phyloP scores from a whole-genome alignment of 2,888 invertebrate genomes.

The Pachymerium ferrugineum region DNA sequence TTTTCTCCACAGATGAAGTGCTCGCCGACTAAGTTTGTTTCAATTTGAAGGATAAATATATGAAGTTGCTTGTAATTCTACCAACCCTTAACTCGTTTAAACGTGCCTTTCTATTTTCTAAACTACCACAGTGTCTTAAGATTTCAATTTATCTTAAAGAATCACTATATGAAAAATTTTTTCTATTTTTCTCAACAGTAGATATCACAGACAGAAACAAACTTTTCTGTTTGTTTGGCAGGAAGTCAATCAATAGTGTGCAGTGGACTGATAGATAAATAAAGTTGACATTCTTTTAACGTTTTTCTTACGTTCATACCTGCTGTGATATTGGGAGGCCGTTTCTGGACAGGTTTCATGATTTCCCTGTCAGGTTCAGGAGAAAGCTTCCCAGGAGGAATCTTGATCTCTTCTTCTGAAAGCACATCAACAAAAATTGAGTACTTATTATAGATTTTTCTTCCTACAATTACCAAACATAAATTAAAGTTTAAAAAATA shows the following conservation, averaged over 20 bases:
- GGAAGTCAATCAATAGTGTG: not conserved
- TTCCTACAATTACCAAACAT: not conserved
- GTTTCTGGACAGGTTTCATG: conserved; percentile 33
- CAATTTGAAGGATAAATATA: conserved; percentile 6
- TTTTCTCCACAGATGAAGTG: conserved; percentile 18
- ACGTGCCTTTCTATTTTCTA: too few species aligned
- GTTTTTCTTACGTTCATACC: conserved; percentile 2
- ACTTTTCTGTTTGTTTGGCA: not conserved
- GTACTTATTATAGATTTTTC: not conserved
- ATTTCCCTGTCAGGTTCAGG: conserved; percentile 33
- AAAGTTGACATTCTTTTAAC: not conserved
- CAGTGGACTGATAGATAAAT: conserved; percentile 3
- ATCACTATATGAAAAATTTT: not conserved
- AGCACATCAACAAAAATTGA: not conserved
- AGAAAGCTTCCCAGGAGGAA: conserved; percentile 29
- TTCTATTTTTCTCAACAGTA: not conserved
- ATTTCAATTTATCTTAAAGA: not conserved
- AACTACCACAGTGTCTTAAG: too few species aligned
- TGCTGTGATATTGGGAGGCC: conserved; percentile 29
- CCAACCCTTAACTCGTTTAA: too few species aligned
- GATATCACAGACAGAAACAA: too few species aligned
- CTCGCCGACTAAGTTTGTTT: conserved; percentile 20
- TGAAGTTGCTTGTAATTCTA: too few species aligned
- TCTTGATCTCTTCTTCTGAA: conserved; percentile 29
- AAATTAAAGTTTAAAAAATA: too few species aligned